phyloP scores from a whole-genome alignment of 1,140 invertebrate species.

The Zeugodacus cucurbitae region DNA sequence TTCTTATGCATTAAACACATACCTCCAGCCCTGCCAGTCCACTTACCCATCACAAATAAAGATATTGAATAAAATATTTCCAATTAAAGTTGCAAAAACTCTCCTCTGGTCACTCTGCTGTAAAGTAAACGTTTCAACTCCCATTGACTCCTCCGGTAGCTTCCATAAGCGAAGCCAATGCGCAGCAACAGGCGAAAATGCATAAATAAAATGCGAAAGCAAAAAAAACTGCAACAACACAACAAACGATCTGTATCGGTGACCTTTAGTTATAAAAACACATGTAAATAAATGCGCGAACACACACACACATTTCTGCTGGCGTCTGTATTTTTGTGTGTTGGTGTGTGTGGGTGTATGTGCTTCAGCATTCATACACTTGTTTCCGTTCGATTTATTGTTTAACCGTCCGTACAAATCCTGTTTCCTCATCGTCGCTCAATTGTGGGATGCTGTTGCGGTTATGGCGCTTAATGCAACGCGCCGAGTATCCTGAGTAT shows the following conservation, averaged over 20 bases:
- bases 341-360: background rate
- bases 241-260: background rate
- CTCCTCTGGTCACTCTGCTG: background rate
- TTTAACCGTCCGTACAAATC: constrained; percentile 30
- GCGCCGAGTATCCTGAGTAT: background rate
- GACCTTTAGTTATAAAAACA: constrained; percentile 38
- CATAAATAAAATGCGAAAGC: background rate
- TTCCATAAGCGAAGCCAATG: background rate
- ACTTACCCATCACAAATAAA: too few relatives aligned
- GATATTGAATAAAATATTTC: too few relatives aligned
- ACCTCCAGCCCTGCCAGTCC: too few relatives aligned
- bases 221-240: background rate
- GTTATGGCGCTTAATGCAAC: constrained; percentile 20
- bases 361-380: background rate
- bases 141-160: background rate
- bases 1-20: too few relatives aligned
- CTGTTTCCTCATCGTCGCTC: constrained; percentile 10
- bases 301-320: background rate
- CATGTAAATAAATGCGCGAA: background rate
- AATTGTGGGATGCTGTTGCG: constrained; percentile 22
- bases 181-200: background rate
- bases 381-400: constrained; percentile 33
- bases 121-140: background rate
- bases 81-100: background rate
- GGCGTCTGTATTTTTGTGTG: background rate